Evolutionary conservation across 1,140 invertebrate species (phyloP).

Genomic region (Atta colombica): DNA sequence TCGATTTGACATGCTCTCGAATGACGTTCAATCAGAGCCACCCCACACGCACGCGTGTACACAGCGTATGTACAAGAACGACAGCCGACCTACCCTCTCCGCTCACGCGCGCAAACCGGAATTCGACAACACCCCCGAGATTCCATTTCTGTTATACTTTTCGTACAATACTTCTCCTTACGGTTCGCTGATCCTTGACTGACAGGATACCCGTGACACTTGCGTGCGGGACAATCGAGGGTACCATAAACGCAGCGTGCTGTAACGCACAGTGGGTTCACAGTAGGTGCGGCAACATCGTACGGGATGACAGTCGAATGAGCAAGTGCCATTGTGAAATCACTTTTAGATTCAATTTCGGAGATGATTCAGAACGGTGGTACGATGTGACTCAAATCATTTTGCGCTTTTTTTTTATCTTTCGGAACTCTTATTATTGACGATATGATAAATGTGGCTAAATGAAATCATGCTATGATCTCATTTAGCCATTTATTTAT

Average conservation of each 20-base stretch:
- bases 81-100: background rate
- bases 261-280: conserved; percentile 73
- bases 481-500: background rate
- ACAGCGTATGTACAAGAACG: conserved; percentile 13
- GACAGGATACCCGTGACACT: conserved; percentile 81
- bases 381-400: conserved; percentile 3
- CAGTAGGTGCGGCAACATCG: conserved; percentile 75
- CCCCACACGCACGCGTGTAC: conserved; percentile 65
- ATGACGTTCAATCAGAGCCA: conserved; percentile 83
- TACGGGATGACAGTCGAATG: conserved; percentile 77
- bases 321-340: conserved; percentile 85
- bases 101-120: conserved; percentile 21
- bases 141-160: conserved; percentile 83
- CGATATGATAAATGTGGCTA: background rate
- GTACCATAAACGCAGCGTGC: conserved; percentile 40
- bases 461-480: background rate
- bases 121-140: conserved; percentile 72
- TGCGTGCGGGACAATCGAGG: conserved; percentile 60
- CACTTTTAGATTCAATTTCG: conserved; percentile 68
- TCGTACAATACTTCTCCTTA: conserved; percentile 83
- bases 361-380: conserved; percentile 45
- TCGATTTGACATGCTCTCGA: conserved; percentile 78
- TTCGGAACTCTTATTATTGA: background rate
- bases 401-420: conserved; percentile 17
- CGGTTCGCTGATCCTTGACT: conserved; percentile 84